phyloP scores from a whole-genome alignment of 2,113 vertebrate species.

The Sebastes fasciatus region DNA sequence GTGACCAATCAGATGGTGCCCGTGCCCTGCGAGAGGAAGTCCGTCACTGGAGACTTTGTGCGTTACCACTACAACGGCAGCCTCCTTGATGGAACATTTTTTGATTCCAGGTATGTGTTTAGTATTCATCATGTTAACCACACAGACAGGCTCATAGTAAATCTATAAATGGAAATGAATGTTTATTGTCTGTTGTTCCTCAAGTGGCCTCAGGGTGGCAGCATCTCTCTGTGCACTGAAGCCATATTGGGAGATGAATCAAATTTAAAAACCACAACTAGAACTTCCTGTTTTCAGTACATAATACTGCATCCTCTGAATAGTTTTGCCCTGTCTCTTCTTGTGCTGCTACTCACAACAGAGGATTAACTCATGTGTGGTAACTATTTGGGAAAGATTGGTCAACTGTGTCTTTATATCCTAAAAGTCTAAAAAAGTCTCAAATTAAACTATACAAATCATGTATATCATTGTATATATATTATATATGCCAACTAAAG shows the following conservation, averaged over 20 bases:
- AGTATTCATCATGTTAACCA: not conserved
- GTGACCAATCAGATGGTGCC: conserved; percentile 88
- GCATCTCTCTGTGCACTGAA: conserved; percentile 6
- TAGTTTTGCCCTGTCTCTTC: not conserved
- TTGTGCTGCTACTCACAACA: not conserved
- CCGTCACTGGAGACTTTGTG: conserved; percentile 90
- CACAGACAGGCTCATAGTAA: not conserved
- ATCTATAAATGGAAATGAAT: not conserved
- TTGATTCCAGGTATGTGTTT: conserved; percentile 93
- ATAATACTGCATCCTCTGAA: not conserved
- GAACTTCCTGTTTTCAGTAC: not conserved
- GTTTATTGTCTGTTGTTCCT: conserved; percentile 25
- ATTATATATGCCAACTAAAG: too few relatives aligned
- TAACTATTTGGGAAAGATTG: too few relatives aligned
- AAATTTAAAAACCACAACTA: not conserved
- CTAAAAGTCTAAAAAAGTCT: too few relatives aligned
- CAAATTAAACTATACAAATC: too few relatives aligned
- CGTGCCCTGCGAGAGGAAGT: conserved; percentile 87
- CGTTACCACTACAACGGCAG: conserved; percentile 98
- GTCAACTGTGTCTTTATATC: too few relatives aligned
- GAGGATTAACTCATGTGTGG: not conserved
- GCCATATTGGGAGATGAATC: not conserved
- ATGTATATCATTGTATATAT: not conserved
- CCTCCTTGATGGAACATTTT: conserved; percentile 92
- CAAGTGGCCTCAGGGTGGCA: conserved; percentile 46